These are phyloP conservation scores for Indicator indicator DNA, from an alignment of 2,113 vertebrate genomes.

Conservation along the genomic window DNA sequence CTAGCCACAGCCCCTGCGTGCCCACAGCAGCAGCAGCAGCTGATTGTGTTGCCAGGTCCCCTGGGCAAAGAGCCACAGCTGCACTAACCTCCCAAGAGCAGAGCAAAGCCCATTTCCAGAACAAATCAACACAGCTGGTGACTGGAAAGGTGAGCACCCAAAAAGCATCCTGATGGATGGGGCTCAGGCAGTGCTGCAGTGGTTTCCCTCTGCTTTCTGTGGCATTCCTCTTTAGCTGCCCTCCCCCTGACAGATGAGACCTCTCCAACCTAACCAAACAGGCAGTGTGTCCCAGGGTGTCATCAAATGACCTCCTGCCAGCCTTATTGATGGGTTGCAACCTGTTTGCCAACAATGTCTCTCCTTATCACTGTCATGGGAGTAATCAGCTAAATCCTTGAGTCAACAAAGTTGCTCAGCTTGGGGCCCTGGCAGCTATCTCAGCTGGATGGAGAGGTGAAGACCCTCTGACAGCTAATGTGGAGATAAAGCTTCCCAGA, in stretches of 20 bases:
- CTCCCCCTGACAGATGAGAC: conserved; percentile 22
- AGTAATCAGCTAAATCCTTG: conserved; percentile 49
- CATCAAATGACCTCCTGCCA: conserved; percentile 45
- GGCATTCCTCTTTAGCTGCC: background rate
- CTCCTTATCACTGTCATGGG: conserved; percentile 52
- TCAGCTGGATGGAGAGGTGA: background rate
- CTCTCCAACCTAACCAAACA: conserved; percentile 46
- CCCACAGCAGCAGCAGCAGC: background rate
- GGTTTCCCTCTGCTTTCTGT: background rate
- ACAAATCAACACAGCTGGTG: background rate
- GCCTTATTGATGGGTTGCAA: conserved; percentile 63
- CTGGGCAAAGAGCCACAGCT: background rate
- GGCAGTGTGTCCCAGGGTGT: conserved; percentile 14
- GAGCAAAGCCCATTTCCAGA: background rate
- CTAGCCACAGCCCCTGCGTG: fast-evolving
- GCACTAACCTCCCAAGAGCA: background rate
- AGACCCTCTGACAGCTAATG: background rate
- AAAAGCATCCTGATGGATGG: background rate
- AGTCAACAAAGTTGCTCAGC: conserved; percentile 35
- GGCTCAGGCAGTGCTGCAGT: background rate
- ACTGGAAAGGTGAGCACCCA: background rate
- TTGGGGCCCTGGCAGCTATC: background rate
- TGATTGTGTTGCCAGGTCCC: background rate
- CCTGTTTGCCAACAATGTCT: conserved; percentile 45
- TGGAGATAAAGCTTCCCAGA: background rate